Evolutionary conservation across 2,797 vertebrate species (phyloP), one percentile per base, ranked within the genome.

Genomic region (Lagodon rhomboides): DNA sequence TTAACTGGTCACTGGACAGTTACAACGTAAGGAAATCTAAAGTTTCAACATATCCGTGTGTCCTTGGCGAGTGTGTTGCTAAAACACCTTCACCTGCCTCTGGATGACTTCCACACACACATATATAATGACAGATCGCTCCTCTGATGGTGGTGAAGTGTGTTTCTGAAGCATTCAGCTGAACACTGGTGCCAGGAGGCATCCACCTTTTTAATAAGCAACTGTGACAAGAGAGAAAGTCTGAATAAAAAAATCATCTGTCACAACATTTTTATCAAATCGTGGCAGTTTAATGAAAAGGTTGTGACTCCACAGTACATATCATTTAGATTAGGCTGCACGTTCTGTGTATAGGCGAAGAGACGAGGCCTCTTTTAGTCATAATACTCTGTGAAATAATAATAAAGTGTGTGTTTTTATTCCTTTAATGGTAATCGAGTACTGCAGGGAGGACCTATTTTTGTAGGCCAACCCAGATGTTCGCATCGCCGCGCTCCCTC

Each of bases 161-260:
- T 72, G 25, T 49, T 67, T 73, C 47, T 11, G 34, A 54, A 22
- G 61, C 51, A n/a, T 75, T 77, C 65, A 67, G 65, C 63, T 60
- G 60, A 50, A 20, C 61, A 15, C 20, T 60, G 58, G 56, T 64
- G 60, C 64, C 61, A 50, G 46, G 55, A 73, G 77, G 67, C 72
- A 60, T 2, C 18, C 23, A 56, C 30, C 64, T n/a, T n/a, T 83
- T 76, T 68, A 64, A 87, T 62, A 61, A 74, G 64, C 54, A 63
- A 34, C 73, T 44, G 43, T 77, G 81, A 79, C 72, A 85, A 20
- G 69, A 80, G 30, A 34, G 7, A 44, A 20, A 58, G 59, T 38
- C 59, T 30, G 50, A 2, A 47, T 5, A 59, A 56, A 80, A 56
- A 78, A 73, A 73, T 55, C 44, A 49, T 63, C 62, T 43, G 74